A percentile compares a stretch with the other conserved stretches of the same genome.
Evolutionary conservation across 1,140 invertebrate species (phyloP).

Genomic region (Sycophaga agraensis): DNA sequence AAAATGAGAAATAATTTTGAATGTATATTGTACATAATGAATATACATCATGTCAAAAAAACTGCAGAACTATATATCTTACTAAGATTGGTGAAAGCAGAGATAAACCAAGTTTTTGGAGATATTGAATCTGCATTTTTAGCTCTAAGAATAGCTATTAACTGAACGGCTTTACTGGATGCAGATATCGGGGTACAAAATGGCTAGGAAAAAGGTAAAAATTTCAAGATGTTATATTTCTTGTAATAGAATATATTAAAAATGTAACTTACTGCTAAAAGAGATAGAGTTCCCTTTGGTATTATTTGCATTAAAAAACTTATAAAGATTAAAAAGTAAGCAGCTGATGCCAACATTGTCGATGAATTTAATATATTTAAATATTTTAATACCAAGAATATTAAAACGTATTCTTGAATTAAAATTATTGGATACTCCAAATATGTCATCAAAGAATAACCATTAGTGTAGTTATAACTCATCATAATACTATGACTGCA

Average conservation of each 20-base stretch:
- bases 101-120: constrained; percentile 69
- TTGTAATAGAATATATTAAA: neutral
- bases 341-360: constrained; percentile 43
- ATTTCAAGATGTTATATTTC: neutral
- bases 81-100: constrained; percentile 68
- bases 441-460: constrained; percentile 69
- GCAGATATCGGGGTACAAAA: constrained; percentile 70
- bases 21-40: no score
- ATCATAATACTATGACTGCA: constrained; percentile 71
- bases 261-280: constrained; percentile 62
- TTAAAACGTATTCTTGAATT: constrained; percentile 67
- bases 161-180: constrained; percentile 69
- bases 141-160: constrained; percentile 63
- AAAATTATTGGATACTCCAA: constrained; percentile 74
- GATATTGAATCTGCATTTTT: constrained; percentile 68
- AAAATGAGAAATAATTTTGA: constrained; percentile 32
- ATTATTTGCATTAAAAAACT: constrained; percentile 59
- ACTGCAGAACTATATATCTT: constrained; percentile 41
- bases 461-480: constrained; percentile 70
- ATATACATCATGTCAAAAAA: no score
- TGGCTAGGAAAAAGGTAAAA: constrained; percentile 56
- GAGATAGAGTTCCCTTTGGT: constrained; percentile 60
- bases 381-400: constrained; percentile 67
- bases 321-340: constrained; percentile 57
- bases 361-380: constrained; percentile 55